Percentiles rank a stretch among this genome's conserved stretches.
These are phyloP conservation scores for Belgica antarctica DNA, from an alignment of 2,888 invertebrate genomes.

Conservation along the genomic window DNA sequence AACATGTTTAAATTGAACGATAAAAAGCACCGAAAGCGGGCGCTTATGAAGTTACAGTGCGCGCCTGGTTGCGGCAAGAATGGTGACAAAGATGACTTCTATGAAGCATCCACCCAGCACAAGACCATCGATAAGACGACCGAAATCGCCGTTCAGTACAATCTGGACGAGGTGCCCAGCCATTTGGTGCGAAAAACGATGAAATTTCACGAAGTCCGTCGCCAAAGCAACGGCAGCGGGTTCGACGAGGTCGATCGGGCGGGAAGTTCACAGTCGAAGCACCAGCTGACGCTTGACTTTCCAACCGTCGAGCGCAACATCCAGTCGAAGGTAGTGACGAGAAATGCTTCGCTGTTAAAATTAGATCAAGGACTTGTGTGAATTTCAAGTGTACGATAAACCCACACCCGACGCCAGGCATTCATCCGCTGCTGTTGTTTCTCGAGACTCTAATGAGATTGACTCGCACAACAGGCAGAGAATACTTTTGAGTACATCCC, in stretches of 20 bases:
- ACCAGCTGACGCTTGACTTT: not conserved
- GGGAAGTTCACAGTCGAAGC: not conserved
- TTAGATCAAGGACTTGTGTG: conserved; percentile 40
- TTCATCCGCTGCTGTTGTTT: conserved; percentile 1
- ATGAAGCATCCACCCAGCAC: conserved; percentile 8
- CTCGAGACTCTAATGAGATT: conserved; percentile 14
- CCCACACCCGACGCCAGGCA: not conserved
- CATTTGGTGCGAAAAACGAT: conserved; percentile 37
- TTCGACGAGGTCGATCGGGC: conserved; percentile 32
- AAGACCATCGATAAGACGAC: conserved; percentile 17
- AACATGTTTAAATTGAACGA: conserved; percentile 39
- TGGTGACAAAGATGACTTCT: conserved; percentile 35
- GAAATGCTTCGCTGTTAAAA: not conserved
- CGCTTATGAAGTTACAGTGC: conserved; percentile 35
- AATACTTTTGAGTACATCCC: conserved; percentile 35
- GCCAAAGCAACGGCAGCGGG: not conserved
- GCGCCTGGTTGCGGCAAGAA: not conserved
- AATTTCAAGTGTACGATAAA: conserved; percentile 37
- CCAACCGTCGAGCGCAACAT: not conserved
- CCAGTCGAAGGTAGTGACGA: conserved; percentile 28
- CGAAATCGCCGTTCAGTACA: conserved; percentile 19
- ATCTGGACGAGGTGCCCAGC: conserved; percentile 33
- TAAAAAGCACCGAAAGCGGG: conserved; percentile 41
- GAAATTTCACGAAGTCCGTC: conserved; percentile 31
- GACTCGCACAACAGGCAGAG: conserved; percentile 24